phyloP scores from a whole-genome alignment of 2,113 vertebrate species.

The Misgurnus anguillicaudatus region DNA sequence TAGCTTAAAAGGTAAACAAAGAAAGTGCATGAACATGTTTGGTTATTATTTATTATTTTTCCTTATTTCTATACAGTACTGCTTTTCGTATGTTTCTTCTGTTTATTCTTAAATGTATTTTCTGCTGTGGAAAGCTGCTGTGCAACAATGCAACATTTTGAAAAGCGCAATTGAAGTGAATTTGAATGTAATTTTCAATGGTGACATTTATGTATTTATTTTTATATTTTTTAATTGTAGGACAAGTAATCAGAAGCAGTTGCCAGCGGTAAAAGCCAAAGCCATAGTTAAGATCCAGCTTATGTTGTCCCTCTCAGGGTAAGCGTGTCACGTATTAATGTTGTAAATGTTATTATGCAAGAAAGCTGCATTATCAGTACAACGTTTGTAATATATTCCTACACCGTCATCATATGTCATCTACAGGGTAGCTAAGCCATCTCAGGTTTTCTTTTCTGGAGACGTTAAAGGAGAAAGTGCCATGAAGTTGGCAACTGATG shows the following conservation, averaged over 20 bases:
- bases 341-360: background rate
- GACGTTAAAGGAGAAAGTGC: conserved; percentile 75
- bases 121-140: background rate
- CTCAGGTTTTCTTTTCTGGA: conserved; percentile 89
- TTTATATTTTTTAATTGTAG: conserved; percentile 66
- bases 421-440: conserved; percentile 85
- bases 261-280: conserved; percentile 77
- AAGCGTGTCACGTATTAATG: conserved; percentile 57
- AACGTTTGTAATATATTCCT: background rate
- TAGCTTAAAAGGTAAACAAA: background rate
- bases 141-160: background rate
- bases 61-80: too few species aligned
- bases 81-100: too few species aligned
- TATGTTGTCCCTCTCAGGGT: conserved; percentile 89
- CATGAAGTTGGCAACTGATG: conserved; percentile 82
- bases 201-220: background rate
- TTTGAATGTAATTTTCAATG: too few species aligned
- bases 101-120: background rate
- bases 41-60: too few species aligned
- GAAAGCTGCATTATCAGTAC: background rate
- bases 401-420: conserved; percentile 1
- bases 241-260: conserved; percentile 84
- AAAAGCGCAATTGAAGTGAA: background rate
- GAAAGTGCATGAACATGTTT: too few species aligned
- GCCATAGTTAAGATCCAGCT: conserved; percentile 86